Conservation (phyloP, 2,113 vertebrate genomes). For the Apteryx owenii region DNA sequence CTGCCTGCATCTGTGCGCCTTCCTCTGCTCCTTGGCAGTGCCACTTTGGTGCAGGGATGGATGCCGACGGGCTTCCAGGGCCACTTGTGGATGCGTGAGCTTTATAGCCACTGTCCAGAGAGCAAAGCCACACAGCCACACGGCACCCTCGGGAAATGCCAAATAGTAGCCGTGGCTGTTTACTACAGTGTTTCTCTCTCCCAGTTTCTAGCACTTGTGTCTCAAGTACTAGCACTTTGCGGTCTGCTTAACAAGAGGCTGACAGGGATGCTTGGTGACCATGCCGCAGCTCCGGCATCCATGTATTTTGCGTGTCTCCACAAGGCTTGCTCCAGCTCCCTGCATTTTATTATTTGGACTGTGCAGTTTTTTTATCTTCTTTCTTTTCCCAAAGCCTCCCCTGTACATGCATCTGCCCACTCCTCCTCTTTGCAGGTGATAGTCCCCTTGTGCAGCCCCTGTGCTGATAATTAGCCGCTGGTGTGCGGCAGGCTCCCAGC, state of each 20-base stretch:
- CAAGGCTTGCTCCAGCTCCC: not conserved
- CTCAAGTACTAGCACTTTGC: slow-evolving; percentile 48
- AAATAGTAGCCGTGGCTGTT: not conserved
- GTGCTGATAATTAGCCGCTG: not conserved
- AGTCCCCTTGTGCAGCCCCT: accelerated
- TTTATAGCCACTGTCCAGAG: not conserved
- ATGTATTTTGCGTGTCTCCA: not conserved
- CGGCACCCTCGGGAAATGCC: not conserved
- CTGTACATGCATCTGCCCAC: accelerated
- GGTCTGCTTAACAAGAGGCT: not conserved
- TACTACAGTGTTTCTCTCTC: not conserved
- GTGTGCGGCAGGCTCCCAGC: not conserved
- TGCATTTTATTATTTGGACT: accelerated
- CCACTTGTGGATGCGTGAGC: accelerated
- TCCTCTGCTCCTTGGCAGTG: not conserved
- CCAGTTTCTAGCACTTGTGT: not conserved
- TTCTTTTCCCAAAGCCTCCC: not conserved
- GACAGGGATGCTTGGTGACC: not conserved
- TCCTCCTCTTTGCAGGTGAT: accelerated
- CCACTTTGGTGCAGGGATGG: not conserved
- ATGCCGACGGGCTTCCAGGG: not conserved
- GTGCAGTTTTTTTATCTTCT: not conserved
- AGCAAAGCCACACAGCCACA: not conserved
- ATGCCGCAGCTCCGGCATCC: not conserved
- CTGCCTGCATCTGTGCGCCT: not conserved